A percentile compares a stretch with the other conserved stretches of the same genome.
Conservation (phyloP, 2,113 vertebrate species). For the Rhinolophus sinicus region DNA sequence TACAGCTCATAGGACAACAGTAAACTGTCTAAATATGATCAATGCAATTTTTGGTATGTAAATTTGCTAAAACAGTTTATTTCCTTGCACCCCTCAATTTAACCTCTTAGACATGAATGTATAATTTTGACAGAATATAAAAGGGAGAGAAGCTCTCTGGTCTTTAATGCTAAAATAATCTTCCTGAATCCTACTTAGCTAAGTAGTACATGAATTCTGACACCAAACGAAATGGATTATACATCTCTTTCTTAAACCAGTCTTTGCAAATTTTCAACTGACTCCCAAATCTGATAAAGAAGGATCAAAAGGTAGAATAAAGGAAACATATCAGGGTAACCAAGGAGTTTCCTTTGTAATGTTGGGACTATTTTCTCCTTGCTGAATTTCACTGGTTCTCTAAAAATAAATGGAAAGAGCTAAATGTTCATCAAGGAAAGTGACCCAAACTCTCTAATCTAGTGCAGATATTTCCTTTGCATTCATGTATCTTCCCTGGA, state of each 20-base stretch:
- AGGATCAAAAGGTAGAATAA: constrained; percentile 19
- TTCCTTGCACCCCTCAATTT: constrained; percentile 62
- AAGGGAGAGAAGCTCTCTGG: constrained; percentile 20
- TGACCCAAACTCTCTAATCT: neutral
- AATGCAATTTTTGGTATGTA: constrained; percentile 61
- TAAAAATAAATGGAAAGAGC: constrained; percentile 18
- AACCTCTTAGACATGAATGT: constrained; percentile 61
- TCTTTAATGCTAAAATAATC: constrained; percentile 48
- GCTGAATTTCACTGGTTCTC: constrained; percentile 49
- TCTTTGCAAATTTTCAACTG: constrained; percentile 18
- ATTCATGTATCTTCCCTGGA: constrained; percentile 14
- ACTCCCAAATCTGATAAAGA: constrained; percentile 28
- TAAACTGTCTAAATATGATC: neutral
- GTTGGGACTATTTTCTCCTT: constrained; percentile 16
- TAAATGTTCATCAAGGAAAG: constrained; percentile 53
- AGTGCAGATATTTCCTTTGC: constrained; percentile 24
- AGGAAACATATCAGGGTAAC: neutral
- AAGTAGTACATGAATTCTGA: neutral
- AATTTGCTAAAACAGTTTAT: constrained; percentile 63
- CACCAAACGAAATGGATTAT: neutral
- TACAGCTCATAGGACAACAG: neutral
- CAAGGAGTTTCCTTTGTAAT: constrained; percentile 35
- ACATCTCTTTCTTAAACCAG: neutral
- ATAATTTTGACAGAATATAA: constrained; percentile 49
- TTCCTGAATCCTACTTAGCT: neutral